Evolutionary conservation across 2,797 vertebrate genomes (phyloP).

Genomic region (Falco concolor): DNA sequence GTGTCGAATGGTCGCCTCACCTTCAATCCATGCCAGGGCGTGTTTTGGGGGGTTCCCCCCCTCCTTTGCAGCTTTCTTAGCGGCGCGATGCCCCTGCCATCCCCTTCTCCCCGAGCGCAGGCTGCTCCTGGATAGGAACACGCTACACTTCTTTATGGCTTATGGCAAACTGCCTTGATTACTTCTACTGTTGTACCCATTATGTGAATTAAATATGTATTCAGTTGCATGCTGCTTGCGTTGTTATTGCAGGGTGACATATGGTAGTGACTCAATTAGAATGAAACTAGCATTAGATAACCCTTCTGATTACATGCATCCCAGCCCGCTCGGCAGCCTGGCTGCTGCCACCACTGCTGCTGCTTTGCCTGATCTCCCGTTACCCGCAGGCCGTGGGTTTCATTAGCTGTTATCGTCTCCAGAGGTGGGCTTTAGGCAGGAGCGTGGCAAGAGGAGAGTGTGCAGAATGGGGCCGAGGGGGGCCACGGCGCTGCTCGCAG

Average conservation of each 20-base stretch:
- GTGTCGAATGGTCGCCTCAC: neutral
- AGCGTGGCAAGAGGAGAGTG: neutral
- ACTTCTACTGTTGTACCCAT: constrained; percentile 83
- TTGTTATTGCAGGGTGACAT: constrained; percentile 82
- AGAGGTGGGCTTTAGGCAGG: neutral
- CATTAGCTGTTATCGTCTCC: neutral
- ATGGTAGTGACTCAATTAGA: constrained; percentile 82
- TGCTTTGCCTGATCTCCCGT: neutral
- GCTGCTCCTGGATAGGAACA: constrained; percentile 73
- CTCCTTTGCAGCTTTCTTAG: neutral
- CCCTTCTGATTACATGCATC: constrained; percentile 77
- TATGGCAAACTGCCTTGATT: constrained; percentile 84
- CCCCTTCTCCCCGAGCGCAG: constrained; percentile 60
- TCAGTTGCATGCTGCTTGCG: constrained; percentile 79
- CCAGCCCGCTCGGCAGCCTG: constrained; percentile 65
- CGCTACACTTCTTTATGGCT: constrained; percentile 80
- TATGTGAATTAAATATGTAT: constrained; percentile 86
- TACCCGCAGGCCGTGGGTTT: neutral
- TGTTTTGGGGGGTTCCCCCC: fast-evolving
- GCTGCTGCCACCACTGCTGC: constrained; percentile 15
- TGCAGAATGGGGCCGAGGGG: neutral
- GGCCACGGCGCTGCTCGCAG: fast-evolving
- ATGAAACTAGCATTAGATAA: constrained; percentile 82
- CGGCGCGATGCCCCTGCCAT: neutral
- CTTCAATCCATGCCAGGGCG: neutral